Evolutionary conservation across 2,113 vertebrate genomes (phyloP).

Genomic region (Lycocorax pyrrhopterus): DNA sequence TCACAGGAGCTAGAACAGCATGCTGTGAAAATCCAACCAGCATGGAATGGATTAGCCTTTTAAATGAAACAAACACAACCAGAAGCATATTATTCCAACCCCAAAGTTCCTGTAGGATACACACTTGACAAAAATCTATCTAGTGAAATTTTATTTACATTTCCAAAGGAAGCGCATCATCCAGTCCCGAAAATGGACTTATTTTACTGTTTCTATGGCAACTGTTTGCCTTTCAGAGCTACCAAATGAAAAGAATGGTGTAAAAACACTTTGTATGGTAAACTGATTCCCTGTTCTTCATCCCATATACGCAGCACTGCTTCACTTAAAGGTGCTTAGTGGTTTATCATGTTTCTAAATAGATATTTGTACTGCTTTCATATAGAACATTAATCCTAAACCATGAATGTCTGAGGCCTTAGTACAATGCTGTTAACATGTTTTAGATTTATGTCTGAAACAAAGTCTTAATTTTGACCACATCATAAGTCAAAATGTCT

Average conservation of each 20-base stretch:
- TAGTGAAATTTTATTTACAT: constrained; percentile 13
- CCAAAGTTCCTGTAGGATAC: not conserved
- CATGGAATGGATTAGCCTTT: not conserved
- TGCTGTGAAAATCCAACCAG: not conserved
- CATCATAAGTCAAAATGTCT: not conserved
- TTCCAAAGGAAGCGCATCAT: constrained; percentile 23
- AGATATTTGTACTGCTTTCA: constrained; percentile 27
- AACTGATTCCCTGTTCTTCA: constrained; percentile 29
- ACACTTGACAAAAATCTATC: not conserved
- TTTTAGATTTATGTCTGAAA: not conserved
- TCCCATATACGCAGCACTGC: not conserved
- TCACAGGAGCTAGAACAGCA: not conserved
- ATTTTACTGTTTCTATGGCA: constrained; percentile 76
- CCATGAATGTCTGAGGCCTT: not conserved
- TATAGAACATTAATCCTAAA: not conserved
- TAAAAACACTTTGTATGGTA: constrained; percentile 44
- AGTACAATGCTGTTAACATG: not conserved
- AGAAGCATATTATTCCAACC: not conserved
- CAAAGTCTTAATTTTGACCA: not conserved
- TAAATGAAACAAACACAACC: not conserved
- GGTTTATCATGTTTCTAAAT: not conserved
- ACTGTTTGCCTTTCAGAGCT: constrained; percentile 59
- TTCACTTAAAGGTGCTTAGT: constrained; percentile 24
- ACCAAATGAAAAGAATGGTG: constrained; percentile 39
- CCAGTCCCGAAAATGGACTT: constrained; percentile 28